Base-by-base conservation (phyloP, 2,797 vertebrate genomes). In the Cossypha dichroa region DNA sequence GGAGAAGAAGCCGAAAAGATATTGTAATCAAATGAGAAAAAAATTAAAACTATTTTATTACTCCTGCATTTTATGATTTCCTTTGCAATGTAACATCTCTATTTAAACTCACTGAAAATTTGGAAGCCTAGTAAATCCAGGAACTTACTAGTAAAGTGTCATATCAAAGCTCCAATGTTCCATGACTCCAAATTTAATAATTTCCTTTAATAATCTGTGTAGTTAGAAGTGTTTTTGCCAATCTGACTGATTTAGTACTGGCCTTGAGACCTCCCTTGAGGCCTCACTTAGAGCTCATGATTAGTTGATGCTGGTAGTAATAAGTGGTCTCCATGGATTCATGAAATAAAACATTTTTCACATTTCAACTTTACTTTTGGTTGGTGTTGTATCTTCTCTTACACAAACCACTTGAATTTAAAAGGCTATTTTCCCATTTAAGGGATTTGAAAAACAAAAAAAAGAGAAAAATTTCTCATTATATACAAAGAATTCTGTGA, bases 291-390 rank as follows among this genome's bases (percentile, higher is more conserved):
- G 60, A 90, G 56, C 40, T 95, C 51, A 62, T 43, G n/a, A 74
- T 88, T 93, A 95, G 63, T 49, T 91, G 56, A 79, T 77, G 52
- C 63, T 66, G 33, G n/a, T 73, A 96, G 52, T 64, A 85, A 66
- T 46, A 94, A 82, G 46, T 40, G 16, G 36, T 93, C 70, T 74
- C 43, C 72, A 13, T 25, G 49, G 54, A 64, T 90, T 85, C 45
- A 73, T 74, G 36, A 64, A 96, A 81, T 74, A 76, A 87, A 93
- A 59, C 3, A 67, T 62, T 78, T 87, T 67, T 51, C 17, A 33
- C 45, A 29, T 91, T 60, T 86, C 41, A 45, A 41, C 66, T 93
- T 85, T 84, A 55, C 33, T n/a, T 77, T 72, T 76, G 49, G 60
- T 60, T 87, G 49, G 25, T 88, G 87, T 49, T 11, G 7, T 83